Evolutionary conservation across 2,888 invertebrate species (phyloP), one percentile per base, ranked within the genome.

Genomic region (Caenorhabditis wallacei): DNA sequence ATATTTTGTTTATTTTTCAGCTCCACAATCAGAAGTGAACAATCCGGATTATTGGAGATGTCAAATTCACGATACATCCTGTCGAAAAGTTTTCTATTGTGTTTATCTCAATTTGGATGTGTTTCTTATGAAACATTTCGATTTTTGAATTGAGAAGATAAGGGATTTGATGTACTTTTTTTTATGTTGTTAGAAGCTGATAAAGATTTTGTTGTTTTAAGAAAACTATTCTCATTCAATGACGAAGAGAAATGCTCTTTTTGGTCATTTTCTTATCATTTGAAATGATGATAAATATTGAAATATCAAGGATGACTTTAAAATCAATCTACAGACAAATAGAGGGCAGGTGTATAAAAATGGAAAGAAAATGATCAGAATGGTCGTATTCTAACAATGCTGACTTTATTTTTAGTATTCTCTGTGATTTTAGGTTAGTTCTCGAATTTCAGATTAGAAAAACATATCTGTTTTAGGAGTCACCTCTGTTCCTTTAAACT

Each of bases 321-420:
- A 26, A 57, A 57, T n/a, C 59, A 70, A 70, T 48, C 70, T 70
- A 70, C n/a, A 70, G 22, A 70, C 70, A 46, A 43, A 5, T 8
- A 3, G 30, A 30, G 8, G 30, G 30, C 8, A 8, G 3, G 56
- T 26, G 30, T 69, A 56, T 30, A 56, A 56, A 37, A 43, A 13
- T 1, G 26, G 4, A 2, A 5, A 5, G 54, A 43, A 56, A 56
- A 24, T 26, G 40, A 0, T 43, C n/a, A 22, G 30, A 54, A 24
- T 48, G 37, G 18, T 68, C 40, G 10, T 5, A 22, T 18, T 10
- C 13, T 35, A 8, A 16, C 26, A 26, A 70, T 70, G 70, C 30
- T 8, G 18, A 7, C 20, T n/a, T n/a, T n/a, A 30, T 5, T 70
- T 46, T 48, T 48, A 2, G 18, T 43, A 8, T 13, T n/a, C 10